These are phyloP conservation scores for Rallus limicola DNA, from an alignment of 2,113 vertebrate genomes.

Conservation along the genomic window DNA sequence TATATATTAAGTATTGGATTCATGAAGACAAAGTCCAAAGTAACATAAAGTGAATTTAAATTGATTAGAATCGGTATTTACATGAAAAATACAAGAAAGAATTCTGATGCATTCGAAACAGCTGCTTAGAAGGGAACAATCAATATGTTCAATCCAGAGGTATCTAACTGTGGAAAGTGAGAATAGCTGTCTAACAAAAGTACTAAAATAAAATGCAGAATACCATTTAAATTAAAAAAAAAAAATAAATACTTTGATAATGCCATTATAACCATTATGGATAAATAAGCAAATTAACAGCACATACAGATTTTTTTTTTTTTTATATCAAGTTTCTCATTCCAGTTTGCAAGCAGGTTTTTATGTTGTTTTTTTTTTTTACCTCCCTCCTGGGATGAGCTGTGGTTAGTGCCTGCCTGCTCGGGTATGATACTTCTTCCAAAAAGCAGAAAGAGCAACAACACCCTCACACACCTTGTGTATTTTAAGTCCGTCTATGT, in stretches of 20 bases:
- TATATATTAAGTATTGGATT: conserved; percentile 22
- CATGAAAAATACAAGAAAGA: conserved; percentile 48
- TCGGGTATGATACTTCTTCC: neutral
- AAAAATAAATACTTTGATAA: neutral
- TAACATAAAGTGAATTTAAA: conserved; percentile 62
- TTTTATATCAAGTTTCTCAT: neutral
- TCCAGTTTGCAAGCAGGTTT: neutral
- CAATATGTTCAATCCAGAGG: neutral
- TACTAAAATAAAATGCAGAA: neutral
- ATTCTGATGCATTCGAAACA: conserved; percentile 64
- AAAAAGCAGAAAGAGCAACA: neutral
- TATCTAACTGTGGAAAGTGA: conserved; percentile 18
- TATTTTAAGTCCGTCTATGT: neutral
- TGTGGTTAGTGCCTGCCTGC: neutral
- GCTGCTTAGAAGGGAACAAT: conserved; percentile 32
- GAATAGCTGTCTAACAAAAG: neutral
- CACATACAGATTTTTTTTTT: neutral
- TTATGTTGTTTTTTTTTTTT: neutral
- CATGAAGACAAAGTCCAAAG: conserved; percentile 39
- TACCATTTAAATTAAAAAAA: neutral
- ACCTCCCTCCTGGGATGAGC: neutral
- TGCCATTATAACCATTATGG: neutral
- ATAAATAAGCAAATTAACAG: neutral
- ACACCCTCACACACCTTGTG: neutral
- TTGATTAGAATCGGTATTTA: conserved; percentile 63